phyloP scores from a whole-genome alignment of 2,888 invertebrate genomes.

The Yponomeuta evonymella region DNA sequence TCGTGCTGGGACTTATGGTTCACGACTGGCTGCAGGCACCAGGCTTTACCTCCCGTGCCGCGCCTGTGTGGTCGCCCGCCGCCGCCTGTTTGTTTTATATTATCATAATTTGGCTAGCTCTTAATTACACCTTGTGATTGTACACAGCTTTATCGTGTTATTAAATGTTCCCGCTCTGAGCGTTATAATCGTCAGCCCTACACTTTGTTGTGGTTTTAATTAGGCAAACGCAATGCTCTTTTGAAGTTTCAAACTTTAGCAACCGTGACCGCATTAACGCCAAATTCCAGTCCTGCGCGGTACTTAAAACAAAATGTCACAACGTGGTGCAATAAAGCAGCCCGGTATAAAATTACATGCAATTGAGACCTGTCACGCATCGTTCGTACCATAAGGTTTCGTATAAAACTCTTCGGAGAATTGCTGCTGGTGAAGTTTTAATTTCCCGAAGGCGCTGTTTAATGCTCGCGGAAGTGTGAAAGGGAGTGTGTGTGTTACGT shows the following conservation, averaged over 20 bases:
- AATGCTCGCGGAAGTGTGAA: constrained; percentile 21
- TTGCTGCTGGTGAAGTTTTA: constrained; percentile 3
- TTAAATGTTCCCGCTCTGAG: not conserved
- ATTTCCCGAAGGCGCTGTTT: constrained; percentile 15
- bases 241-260: constrained; percentile 1
- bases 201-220: not conserved
- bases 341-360: constrained; percentile 29
- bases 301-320: not conserved
- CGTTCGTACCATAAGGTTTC: constrained; percentile 8
- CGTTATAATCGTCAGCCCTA: not conserved
- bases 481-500: constrained; percentile 51
- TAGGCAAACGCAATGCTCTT: not conserved
- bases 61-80: constrained; percentile 57
- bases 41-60: constrained; percentile 27
- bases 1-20: constrained; percentile 44
- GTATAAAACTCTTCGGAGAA: constrained; percentile 12
- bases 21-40: constrained; percentile 63
- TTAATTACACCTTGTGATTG: not conserved
- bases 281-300: not conserved
- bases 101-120: constrained; percentile 5
- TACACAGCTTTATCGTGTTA: not conserved
- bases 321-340: constrained; percentile 15
- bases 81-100: constrained; percentile 29
- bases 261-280: not conserved
- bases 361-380: constrained; percentile 17